Conservation (phyloP, 2,113 vertebrate species). For the Dendropsophus ebraccatus region DNA sequence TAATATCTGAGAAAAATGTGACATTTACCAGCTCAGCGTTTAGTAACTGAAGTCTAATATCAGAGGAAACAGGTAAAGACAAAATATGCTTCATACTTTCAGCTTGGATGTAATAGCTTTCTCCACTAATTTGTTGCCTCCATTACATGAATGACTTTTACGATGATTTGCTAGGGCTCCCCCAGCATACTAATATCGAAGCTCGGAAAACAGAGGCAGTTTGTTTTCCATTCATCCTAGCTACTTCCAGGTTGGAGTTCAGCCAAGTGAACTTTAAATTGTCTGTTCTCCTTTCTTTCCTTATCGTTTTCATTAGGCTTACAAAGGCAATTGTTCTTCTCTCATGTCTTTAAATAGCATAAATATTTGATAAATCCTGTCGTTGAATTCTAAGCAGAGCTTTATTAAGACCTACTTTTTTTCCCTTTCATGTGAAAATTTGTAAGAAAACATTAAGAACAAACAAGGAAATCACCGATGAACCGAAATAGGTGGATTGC, state of each 20-base stretch:
- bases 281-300: slow-evolving; percentile 47
- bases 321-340: slow-evolving; percentile 41
- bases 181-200: slow-evolving; percentile 5
- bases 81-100: not conserved
- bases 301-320: slow-evolving; percentile 50
- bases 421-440: not conserved
- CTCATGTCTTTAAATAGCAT: slow-evolving; percentile 1
- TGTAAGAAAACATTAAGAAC: not conserved
- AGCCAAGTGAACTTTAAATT: slow-evolving; percentile 48
- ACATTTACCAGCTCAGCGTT: slow-evolving; percentile 23
- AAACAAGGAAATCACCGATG: not conserved
- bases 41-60: slow-evolving; percentile 19
- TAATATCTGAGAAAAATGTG: not conserved
- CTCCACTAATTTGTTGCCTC: slow-evolving; percentile 35
- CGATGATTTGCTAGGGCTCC: slow-evolving; percentile 11
- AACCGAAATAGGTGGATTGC: not conserved
- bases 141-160: slow-evolving; percentile 31
- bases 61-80: not conserved
- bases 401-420: not conserved
- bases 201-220: slow-evolving; percentile 37
- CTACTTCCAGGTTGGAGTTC: slow-evolving; percentile 31
- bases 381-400: not conserved
- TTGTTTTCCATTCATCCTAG: slow-evolving; percentile 44
- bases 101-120: not conserved
- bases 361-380: slow-evolving; percentile 41